Base-by-base conservation (phyloP, 2,113 vertebrate species). In the Oceanites oceanicus region DNA sequence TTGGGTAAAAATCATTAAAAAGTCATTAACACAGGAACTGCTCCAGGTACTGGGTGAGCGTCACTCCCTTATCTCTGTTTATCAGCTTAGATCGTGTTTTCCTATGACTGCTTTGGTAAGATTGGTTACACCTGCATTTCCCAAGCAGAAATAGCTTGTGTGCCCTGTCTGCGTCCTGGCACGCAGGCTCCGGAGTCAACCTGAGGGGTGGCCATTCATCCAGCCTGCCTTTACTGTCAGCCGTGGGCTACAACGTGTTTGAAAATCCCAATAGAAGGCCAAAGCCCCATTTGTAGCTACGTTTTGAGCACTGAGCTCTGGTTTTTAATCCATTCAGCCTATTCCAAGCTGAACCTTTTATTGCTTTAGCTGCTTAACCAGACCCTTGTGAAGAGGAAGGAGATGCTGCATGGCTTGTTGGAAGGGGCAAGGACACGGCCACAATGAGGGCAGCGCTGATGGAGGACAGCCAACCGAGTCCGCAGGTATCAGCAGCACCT, bases 161-260 rank as follows among this genome's bases (percentile, higher is more conserved):
- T 58, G 38, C 29, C 19, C 42, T 62, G 15, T 32, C 53, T 65
- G 83, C 40, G 32, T 22, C 26, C 17, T 12, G 3, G 32, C 15
- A 76, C 1, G 0, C 12, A 44, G 30, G 25, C 11, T 91, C 26
- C 75, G 65, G 38, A 47, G 7, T 44, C 21, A 76, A 4, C 20
- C 44, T 61, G 18, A 44, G 58, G 1, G 2, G 44, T 38, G n/a
- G 20, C 34, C 0, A 0, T 20, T 45, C 55, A 47, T 20, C 26
- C 36, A 56, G 19, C 14, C 27, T 59, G 34, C n/a, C 27, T 86
- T 86, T 71, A 56, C 11, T 36, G 27, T 7, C 44, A 91, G 36
- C 45, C 17, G 32, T 0, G 11, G 44, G 27, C 6, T 53, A 32
- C 34, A n/a, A 13, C 0, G 2, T 13, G 22, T 38, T 63, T 58